A percentile compares a stretch with the other conserved stretches of the same genome.
phyloP scores from a whole-genome alignment of 1,140 invertebrate species.

The Epicauta chinensis region DNA sequence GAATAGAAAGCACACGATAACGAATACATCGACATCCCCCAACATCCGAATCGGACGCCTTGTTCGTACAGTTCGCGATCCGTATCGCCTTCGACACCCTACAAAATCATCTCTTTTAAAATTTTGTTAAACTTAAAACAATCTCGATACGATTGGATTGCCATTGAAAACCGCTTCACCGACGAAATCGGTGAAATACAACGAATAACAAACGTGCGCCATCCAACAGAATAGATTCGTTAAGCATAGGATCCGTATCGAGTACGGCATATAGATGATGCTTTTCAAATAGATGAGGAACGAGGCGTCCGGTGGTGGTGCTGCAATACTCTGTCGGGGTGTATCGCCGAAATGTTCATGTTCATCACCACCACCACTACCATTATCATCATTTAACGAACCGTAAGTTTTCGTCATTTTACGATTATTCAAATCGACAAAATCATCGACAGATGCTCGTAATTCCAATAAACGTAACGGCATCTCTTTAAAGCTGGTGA shows the following conservation, averaged over 20 bases:
- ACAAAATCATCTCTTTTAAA: slow-evolving; percentile 2
- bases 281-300: slow-evolving; percentile 76
- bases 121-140: background rate
- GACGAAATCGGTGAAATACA: slow-evolving; percentile 97
- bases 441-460: background rate
- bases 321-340: slow-evolving; percentile 25
- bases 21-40: slow-evolving; percentile 96
- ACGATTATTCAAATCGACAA: background rate
- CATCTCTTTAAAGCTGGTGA: slow-evolving; percentile 85
- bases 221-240: slow-evolving; percentile 98
- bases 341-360: background rate
- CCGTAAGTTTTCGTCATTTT: slow-evolving; percentile 21
- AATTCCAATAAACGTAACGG: slow-evolving; percentile 58
- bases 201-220: slow-evolving; percentile 93
- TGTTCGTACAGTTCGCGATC: slow-evolving; percentile 70
- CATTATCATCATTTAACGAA: slow-evolving; percentile 5
- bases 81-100: slow-evolving; percentile 61
- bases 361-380: background rate
- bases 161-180: slow-evolving; percentile 93
- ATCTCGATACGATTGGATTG: slow-evolving; percentile 67
- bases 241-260: slow-evolving; percentile 78
- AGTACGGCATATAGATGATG: slow-evolving; percentile 84
- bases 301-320: slow-evolving; percentile 46
- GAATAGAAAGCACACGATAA: slow-evolving; percentile 92
- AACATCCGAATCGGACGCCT: slow-evolving; percentile 90